Conservation (phyloP, 2,888 invertebrate species). For the Drosophila testacea region DNA sequence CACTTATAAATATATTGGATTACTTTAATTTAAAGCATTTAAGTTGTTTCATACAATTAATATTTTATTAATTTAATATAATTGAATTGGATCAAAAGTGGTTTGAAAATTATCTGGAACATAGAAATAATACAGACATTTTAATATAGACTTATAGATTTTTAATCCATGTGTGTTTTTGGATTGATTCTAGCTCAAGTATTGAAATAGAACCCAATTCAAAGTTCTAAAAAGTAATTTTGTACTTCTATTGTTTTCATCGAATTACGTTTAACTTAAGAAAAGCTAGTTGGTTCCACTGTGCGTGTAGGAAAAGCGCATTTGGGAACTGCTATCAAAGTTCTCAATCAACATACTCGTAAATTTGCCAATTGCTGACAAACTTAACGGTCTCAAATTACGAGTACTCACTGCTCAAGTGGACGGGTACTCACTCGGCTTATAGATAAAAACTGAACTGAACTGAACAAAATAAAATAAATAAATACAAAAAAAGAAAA, state of each 20-base stretch:
- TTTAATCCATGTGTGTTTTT: no score
- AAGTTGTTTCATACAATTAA: no score
- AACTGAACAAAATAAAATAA: not conserved
- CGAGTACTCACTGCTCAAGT: conserved; percentile 25
- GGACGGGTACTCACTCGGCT: conserved; percentile 14
- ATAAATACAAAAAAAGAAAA: not conserved
- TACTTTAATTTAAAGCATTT: no score
- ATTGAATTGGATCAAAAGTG: not conserved
- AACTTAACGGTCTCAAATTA: conserved; percentile 50
- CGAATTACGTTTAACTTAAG: no score
- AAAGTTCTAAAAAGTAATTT: no score
- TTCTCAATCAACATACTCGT: conserved; percentile 63
- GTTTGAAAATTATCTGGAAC: no score
- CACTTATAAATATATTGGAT: no score
- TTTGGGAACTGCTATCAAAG: conserved; percentile 44
- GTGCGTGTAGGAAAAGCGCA: conserved; percentile 25
- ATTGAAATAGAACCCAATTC: no score
- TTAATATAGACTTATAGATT: no score
- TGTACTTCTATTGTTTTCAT: no score
- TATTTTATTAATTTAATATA: not conserved
- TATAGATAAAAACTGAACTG: conserved; percentile 29
- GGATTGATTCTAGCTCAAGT: no score
- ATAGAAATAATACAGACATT: no score
- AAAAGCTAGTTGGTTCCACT: conserved; percentile 22
- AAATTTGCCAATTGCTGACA: conserved; percentile 71